These are phyloP conservation scores for Cathartes aura DNA, from an alignment of 2,113 vertebrate species.

Conservation along the genomic window DNA sequence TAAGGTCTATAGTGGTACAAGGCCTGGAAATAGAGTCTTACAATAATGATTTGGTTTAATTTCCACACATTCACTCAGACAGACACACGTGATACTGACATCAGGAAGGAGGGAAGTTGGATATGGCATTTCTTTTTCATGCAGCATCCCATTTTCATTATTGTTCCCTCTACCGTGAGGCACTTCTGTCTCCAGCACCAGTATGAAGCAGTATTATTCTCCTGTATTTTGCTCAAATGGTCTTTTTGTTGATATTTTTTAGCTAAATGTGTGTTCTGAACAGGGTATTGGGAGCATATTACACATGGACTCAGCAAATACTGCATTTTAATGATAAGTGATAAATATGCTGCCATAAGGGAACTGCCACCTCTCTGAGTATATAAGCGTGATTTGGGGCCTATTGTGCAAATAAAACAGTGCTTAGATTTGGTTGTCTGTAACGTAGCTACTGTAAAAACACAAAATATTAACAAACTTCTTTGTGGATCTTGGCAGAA, in stretches of 20 bases:
- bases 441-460: neutral
- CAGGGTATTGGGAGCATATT: neutral
- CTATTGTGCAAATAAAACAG: neutral
- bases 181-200: neutral
- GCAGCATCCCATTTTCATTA: neutral
- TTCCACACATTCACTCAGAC: neutral
- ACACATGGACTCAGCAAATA: neutral
- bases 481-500: neutral
- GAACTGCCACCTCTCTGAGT: neutral
- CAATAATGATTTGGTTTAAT: neutral
- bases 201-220: neutral
- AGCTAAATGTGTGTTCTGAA: neutral
- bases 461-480: neutral
- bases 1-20: neutral
- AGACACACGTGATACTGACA: fast-evolving
- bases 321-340: neutral
- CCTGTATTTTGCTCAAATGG: neutral
- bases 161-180: neutral
- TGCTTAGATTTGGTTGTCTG: neutral
- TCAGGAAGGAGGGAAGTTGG: neutral
- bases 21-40: neutral
- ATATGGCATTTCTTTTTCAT: neutral
- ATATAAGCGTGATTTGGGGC: neutral
- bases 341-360: neutral
- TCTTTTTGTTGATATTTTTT: neutral